phyloP scores from a whole-genome alignment of 2,113 vertebrate species.

The Marmota flaviventris region DNA sequence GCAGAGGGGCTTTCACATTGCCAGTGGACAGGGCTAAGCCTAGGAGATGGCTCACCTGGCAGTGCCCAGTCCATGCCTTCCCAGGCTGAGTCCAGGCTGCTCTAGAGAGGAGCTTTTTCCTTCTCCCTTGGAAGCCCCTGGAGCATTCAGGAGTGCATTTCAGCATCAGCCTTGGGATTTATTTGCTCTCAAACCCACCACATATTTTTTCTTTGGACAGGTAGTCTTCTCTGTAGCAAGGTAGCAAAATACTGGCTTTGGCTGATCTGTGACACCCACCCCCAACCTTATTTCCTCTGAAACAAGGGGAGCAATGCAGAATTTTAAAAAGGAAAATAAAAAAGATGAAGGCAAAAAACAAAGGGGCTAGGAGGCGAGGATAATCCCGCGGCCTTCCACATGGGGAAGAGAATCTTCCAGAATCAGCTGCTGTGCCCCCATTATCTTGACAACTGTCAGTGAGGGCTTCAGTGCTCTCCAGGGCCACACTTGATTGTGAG shows the following conservation, averaged over 20 bases:
- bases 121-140: conserved; percentile 1
- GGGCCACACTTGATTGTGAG: conserved; percentile 97
- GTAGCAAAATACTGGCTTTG: conserved; percentile 94
- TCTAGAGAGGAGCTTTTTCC: neutral
- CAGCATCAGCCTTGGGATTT: conserved; percentile 73
- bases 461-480: conserved; percentile 96
- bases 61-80: neutral
- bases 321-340: neutral
- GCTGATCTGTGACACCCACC: conserved; percentile 84
- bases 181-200: conserved; percentile 86
- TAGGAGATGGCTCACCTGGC: neutral
- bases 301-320: conserved; percentile 86
- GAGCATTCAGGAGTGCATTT: conserved; percentile 80
- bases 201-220: conserved; percentile 89
- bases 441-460: conserved; percentile 99
- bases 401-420: conserved; percentile 94
- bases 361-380: conserved; percentile 48
- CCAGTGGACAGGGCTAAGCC: fast-evolving
- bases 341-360: conserved; percentile 72
- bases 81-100: neutral
- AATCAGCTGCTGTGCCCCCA: conserved; percentile 95
- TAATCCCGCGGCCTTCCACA: conserved; percentile 89
- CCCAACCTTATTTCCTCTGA: conserved; percentile 55
- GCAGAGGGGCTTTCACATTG: neutral
- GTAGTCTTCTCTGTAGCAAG: conserved; percentile 91